phyloP scores from a whole-genome alignment of 2,797 vertebrate genomes.

The Artibeus lituratus region DNA sequence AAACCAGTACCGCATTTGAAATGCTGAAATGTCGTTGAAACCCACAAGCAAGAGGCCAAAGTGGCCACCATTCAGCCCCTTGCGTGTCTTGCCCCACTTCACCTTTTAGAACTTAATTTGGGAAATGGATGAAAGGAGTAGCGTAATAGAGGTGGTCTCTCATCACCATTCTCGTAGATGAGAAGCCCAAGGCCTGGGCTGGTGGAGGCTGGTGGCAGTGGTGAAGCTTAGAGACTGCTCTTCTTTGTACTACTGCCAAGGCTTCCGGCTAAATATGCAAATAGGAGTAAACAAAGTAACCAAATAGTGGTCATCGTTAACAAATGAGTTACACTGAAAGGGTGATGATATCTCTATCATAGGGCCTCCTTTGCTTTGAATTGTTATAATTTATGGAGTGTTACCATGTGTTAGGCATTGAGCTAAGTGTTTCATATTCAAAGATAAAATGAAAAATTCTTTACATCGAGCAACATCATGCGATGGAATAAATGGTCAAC shows the following conservation, averaged over 20 bases:
- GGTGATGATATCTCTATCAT: neutral
- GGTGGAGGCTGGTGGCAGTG: neutral
- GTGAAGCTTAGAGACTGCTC: neutral
- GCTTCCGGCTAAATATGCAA: neutral
- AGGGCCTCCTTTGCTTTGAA: slow-evolving; percentile 15
- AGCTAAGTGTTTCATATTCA: slow-evolving; percentile 40
- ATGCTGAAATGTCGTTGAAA: neutral
- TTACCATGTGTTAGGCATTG: slow-evolving; percentile 1
- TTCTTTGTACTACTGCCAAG: neutral
- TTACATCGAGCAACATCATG: neutral
- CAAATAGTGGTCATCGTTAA: neutral
- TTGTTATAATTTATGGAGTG: neutral
- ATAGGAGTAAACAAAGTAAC: neutral
- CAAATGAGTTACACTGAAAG: neutral
- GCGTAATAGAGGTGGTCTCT: neutral
- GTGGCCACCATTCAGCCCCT: neutral
- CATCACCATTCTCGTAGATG: neutral
- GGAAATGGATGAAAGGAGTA: neutral
- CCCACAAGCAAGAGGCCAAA: neutral
- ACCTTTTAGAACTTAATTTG: neutral
- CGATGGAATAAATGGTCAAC: neutral
- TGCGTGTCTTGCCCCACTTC: neutral
- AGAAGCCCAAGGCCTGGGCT: neutral
- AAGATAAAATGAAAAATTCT: slow-evolving; percentile 46
- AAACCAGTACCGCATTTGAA: slow-evolving; percentile 7